phyloP scores from a whole-genome alignment of 2,888 invertebrate genomes.

The Polylopha cassiicola region DNA sequence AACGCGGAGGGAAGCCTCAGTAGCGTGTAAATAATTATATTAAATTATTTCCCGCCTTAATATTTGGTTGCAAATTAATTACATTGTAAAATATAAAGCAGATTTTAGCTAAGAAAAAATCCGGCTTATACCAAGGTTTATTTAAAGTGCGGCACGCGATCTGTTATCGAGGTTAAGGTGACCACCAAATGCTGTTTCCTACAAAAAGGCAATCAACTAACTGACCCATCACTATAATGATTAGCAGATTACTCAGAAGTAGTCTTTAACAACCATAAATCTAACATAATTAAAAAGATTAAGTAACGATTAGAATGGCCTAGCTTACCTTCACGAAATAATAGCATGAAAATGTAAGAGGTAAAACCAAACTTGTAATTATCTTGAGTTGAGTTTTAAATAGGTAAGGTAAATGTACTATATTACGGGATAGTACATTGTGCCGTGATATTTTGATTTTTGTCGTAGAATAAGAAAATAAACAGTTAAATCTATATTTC shows the following conservation, averaged over 20 bases:
- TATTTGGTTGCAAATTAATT: too few relatives aligned
- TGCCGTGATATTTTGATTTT: too few relatives aligned
- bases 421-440: too few relatives aligned
- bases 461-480: too few relatives aligned
- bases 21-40: too few relatives aligned
- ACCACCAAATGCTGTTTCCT: conserved; percentile 46
- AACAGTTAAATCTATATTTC: too few relatives aligned
- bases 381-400: too few relatives aligned
- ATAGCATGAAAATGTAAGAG: background rate
- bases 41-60: too few relatives aligned
- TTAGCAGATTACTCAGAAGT: conserved; percentile 21
- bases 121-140: conserved; percentile 38
- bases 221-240: conserved; percentile 18
- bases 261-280: conserved; percentile 4
- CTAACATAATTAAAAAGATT: conserved; percentile 1
- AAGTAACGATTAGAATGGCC: conserved; percentile 1
- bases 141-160: conserved; percentile 44
- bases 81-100: conserved; percentile 24
- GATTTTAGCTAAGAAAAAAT: conserved; percentile 26
- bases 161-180: conserved; percentile 61
- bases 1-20: too few relatives aligned
- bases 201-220: conserved; percentile 26
- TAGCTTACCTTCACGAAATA: conserved; percentile 2
- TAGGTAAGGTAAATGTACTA: too few relatives aligned
- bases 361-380: background rate